Evolutionary conservation across 2,888 invertebrate genomes (phyloP).

Genomic region (Aromia moschata): DNA sequence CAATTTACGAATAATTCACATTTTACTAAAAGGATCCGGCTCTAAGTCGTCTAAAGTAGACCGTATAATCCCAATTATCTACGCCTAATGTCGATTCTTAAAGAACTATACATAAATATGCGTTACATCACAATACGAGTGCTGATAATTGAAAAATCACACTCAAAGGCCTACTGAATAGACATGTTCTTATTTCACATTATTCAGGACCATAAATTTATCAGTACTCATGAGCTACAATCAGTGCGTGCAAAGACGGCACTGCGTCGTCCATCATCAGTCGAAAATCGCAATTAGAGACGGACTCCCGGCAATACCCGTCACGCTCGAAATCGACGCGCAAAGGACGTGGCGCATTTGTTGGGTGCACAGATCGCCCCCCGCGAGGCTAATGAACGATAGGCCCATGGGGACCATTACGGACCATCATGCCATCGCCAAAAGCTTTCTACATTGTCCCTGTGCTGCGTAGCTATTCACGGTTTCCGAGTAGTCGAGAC

Average conservation of each 20-base stretch:
- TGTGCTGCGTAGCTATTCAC: constrained; percentile 32
- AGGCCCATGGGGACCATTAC: constrained; percentile 45
- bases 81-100: too few relatives aligned
- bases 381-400: constrained; percentile 46
- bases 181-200: not conserved
- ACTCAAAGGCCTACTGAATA: too few relatives aligned
- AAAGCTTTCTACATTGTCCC: constrained; percentile 32
- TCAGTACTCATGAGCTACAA: constrained; percentile 14
- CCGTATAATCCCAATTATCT: too few relatives aligned
- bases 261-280: constrained; percentile 25
- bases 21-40: too few relatives aligned
- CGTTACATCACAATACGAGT: too few relatives aligned
- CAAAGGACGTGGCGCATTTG: constrained; percentile 25
- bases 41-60: too few relatives aligned
- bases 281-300: constrained; percentile 31
- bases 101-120: too few relatives aligned
- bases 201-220: constrained; percentile 23
- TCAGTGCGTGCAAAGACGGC: constrained; percentile 1
- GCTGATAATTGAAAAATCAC: too few relatives aligned
- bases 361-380: constrained; percentile 38
- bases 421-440: constrained; percentile 36
- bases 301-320: constrained; percentile 31
- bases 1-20: too few relatives aligned
- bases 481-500: constrained; percentile 36
- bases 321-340: constrained; percentile 31